Percentiles rank a stretch among this genome's conserved stretches.
These are phyloP conservation scores for Lithosia quadra DNA, from an alignment of 2,888 invertebrate species.

Conservation along the genomic window DNA sequence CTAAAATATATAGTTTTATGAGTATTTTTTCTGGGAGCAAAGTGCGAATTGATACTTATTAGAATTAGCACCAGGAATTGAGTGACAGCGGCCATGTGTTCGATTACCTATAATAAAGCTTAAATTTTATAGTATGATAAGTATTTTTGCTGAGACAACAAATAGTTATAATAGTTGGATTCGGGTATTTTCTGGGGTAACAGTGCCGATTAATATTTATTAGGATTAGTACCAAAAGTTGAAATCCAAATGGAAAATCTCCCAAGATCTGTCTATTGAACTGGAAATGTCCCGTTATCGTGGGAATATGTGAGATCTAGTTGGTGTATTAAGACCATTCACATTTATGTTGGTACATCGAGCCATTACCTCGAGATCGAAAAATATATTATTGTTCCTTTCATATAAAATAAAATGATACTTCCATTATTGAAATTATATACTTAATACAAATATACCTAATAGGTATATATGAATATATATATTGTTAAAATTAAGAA, in stretches of 20 bases:
- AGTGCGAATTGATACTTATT: not conserved
- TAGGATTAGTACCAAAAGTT: not conserved
- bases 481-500: slow-evolving; percentile 1
- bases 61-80: not conserved
- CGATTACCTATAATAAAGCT: not conserved
- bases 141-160: not conserved
- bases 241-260: not conserved
- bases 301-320: not conserved
- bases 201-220: not conserved
- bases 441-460: not conserved
- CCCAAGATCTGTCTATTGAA: not conserved
- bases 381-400: not conserved
- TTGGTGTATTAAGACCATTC: not conserved
- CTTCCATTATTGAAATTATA: not conserved
- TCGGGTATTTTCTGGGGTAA: not conserved
- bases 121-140: not conserved
- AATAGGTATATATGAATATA: too few relatives aligned
- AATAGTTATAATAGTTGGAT: too few relatives aligned
- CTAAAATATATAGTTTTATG: not conserved
- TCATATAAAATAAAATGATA: not conserved
- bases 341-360: not conserved
- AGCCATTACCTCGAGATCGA: not conserved
- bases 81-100: not conserved
- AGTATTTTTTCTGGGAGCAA: too few relatives aligned
- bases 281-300: not conserved